A percentile compares a stretch with the other conserved stretches of the same genome.
Evolutionary conservation across 2,113 vertebrate species (phyloP).

Genomic region (Proteles cristata): DNA sequence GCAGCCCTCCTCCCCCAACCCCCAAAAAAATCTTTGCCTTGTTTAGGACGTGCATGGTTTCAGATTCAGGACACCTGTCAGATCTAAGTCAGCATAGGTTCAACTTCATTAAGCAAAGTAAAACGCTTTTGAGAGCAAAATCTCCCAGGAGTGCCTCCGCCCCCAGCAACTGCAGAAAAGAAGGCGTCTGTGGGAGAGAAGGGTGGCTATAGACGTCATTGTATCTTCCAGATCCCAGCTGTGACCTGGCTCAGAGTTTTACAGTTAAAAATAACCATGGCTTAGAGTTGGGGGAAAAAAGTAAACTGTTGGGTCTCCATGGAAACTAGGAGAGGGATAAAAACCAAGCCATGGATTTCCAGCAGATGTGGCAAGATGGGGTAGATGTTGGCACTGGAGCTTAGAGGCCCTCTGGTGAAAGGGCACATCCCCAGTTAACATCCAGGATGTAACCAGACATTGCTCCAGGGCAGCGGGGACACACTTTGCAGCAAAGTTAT

Average conservation of each 20-base stretch:
- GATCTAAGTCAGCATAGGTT: slow-evolving; percentile 37
- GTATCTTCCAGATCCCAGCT: slow-evolving; percentile 80
- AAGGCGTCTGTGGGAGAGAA: slow-evolving; percentile 74
- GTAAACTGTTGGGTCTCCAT: slow-evolving; percentile 84
- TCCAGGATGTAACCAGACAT: slow-evolving; percentile 30
- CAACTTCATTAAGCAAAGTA: slow-evolving; percentile 69
- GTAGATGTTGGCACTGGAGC: not conserved
- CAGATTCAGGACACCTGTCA: slow-evolving; percentile 61
- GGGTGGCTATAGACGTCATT: slow-evolving; percentile 76
- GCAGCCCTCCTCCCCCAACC: not conserved
- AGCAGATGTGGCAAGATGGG: slow-evolving; percentile 54
- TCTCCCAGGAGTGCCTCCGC: slow-evolving; percentile 69
- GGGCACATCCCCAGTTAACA: slow-evolving; percentile 32
- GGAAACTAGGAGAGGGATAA: slow-evolving; percentile 77
- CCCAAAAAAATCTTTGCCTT: not conserved
- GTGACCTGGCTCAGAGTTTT: slow-evolving; percentile 78
- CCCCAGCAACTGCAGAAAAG: slow-evolving; percentile 69
- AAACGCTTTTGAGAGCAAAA: slow-evolving; percentile 61
- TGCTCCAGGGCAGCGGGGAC: not conserved
- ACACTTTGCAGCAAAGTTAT: not conserved
- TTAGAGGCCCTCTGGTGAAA: slow-evolving; percentile 47
- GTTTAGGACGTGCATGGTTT: not conserved
- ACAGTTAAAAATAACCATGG: slow-evolving; percentile 66
- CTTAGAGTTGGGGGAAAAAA: slow-evolving; percentile 65
- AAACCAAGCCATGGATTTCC: slow-evolving; percentile 55